These are phyloP conservation scores for Platanista minor DNA, from an alignment of 2,113 vertebrate genomes.

Conservation along the genomic window DNA sequence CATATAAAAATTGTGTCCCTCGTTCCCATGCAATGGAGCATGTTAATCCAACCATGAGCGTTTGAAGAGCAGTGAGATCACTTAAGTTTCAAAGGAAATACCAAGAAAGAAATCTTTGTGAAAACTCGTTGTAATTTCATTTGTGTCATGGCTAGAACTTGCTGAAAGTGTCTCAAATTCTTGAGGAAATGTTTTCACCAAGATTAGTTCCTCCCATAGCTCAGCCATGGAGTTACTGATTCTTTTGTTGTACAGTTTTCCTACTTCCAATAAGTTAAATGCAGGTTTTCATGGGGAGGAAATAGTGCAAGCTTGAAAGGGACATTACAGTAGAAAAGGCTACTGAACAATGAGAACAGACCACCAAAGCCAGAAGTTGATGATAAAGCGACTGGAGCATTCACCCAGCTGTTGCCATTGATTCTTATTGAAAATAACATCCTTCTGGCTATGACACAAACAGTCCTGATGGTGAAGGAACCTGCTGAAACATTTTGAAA, in stretches of 20 bases:
- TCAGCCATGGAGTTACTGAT: not conserved
- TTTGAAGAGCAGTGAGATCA: not conserved
- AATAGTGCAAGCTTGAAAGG: not conserved
- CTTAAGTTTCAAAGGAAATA: conserved; percentile 14
- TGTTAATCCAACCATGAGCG: not conserved
- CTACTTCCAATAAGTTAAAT: not conserved
- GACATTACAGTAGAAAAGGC: not conserved
- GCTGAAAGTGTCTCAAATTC: not conserved
- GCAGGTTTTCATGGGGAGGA: not conserved
- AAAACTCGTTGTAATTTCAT: not conserved
- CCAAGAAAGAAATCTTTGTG: conserved; percentile 33
- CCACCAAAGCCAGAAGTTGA: not conserved
- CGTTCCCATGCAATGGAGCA: not conserved
- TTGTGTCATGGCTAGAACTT: conserved; percentile 6
- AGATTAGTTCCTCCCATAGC: not conserved
- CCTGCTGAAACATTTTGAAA: not conserved
- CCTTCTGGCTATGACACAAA: not conserved
- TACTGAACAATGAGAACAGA: not conserved
- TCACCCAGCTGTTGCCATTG: not conserved
- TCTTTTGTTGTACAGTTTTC: not conserved
- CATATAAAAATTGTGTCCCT: not conserved
- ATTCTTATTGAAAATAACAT: not conserved
- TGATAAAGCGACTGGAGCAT: not conserved
- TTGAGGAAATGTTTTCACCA: conserved; percentile 25
- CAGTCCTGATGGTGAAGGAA: not conserved